Evolutionary conservation across 2,113 vertebrate genomes (phyloP), one percentile per base, ranked within the genome.

Genomic region (Glaucomys volans): DNA sequence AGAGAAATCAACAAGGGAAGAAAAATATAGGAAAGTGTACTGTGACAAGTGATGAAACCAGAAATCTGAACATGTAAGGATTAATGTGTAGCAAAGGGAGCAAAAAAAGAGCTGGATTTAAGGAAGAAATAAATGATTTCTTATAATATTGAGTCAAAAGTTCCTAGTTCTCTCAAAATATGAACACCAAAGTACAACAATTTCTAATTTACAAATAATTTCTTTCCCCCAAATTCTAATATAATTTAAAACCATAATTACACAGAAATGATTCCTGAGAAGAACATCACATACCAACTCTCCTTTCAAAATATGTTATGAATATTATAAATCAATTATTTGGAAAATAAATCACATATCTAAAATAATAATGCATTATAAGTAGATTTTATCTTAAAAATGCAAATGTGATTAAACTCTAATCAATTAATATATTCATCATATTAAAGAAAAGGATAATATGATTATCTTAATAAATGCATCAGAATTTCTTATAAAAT

Each of bases 211-310:
- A 67, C 72, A 32, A 79, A 44, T 91, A 84, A 82, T 64, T 72
- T 88, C 6, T 94, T 12, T 92, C 75, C 84, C 57, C 91, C 84
- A 88, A 69, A 85, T 88, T 95, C 24, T 88, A 76, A 86, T 74
- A 64, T 91, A 76, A 62, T 74, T 91, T 91, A 44, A 91, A 85
- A 17, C 10, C 9, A 72, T 89, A 50, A 81, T 50, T 37, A 84
- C 4, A 52, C 8, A 84, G 42, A 74, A 90, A 57, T 18, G 5
- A 72, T 95, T 16, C 17, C 32, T 85, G 47, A 79, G 86, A 66
- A 32, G 2, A 87, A 74, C 13, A 87, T 26, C 77, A 14, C 2
- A 66, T 87, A 40, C 13, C 9, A 83, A 83, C 9, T 82, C 67
- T 85, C 44, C 28, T 92, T 92, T 83, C 69, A 64, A 80, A 90